Percentiles rank a stretch among this genome's conserved stretches.
Conservation (phyloP, 1,140 invertebrate genomes). For the Trachymyrmex septentrionalis region DNA sequence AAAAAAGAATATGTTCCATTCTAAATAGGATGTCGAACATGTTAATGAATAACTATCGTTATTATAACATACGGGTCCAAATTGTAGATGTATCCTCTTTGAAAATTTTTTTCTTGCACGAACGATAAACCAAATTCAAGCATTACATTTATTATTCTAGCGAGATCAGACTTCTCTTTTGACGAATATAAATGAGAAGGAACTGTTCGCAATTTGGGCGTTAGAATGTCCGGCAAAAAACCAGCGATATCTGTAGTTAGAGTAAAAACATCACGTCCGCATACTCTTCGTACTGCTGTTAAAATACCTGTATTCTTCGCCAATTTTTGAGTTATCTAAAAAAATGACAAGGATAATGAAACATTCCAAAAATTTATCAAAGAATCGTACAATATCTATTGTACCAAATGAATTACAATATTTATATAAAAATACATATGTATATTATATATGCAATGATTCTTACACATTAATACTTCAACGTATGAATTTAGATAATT, state of each 20-base stretch:
- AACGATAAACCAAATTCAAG: constrained; percentile 96
- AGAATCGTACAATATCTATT: not conserved
- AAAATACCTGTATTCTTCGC: constrained; percentile 88
- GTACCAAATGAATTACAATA: too few relatives aligned
- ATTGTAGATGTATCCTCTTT: constrained; percentile 93
- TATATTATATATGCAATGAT: too few relatives aligned
- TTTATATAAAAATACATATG: too few relatives aligned
- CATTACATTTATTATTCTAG: constrained; percentile 93
- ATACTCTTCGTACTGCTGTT: constrained; percentile 87
- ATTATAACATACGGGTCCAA: constrained; percentile 92
- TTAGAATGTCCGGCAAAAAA: constrained; percentile 91
- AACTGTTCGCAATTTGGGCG: constrained; percentile 92
- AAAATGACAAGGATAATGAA: constrained; percentile 45
- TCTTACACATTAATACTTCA: too few relatives aligned
- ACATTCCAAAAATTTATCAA: not conserved
- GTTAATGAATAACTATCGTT: not conserved
- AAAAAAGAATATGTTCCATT: constrained; percentile 35
- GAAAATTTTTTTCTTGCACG: constrained; percentile 91
- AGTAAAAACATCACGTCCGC: constrained; percentile 88
- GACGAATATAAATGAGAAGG: constrained; percentile 91
- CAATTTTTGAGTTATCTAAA: constrained; percentile 88
- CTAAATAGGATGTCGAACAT: constrained; percentile 11
- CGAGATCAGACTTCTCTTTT: constrained; percentile 91
- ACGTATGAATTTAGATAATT: too few relatives aligned
- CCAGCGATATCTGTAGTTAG: constrained; percentile 92